These are phyloP conservation scores for Ophonus ardosiacus DNA, from an alignment of 2,888 invertebrate species.

Conservation along the genomic window DNA sequence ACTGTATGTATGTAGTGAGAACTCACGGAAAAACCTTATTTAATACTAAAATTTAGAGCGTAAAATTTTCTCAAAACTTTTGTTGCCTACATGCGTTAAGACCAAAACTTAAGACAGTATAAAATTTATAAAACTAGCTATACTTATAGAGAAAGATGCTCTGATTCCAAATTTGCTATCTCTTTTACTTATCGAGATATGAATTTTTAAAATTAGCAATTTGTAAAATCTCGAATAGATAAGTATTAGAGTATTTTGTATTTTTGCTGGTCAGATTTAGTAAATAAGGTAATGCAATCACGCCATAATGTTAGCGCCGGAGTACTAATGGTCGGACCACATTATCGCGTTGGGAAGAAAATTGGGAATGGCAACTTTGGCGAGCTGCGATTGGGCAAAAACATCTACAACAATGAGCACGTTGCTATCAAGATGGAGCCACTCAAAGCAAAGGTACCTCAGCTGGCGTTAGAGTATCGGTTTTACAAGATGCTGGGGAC, in stretches of 20 bases:
- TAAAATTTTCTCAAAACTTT: too few relatives aligned
- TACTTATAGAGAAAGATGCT: too few relatives aligned
- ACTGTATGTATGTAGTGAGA: too few relatives aligned
- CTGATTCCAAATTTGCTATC: too few relatives aligned
- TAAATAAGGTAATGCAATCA: constrained; percentile 56
- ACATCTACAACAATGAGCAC: constrained; percentile 99
- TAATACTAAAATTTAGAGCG: too few relatives aligned
- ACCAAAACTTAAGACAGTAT: too few relatives aligned
- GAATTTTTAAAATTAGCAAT: too few relatives aligned
- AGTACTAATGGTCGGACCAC: constrained; percentile 54
- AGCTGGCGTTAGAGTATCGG: constrained; percentile 99
- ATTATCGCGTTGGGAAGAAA: constrained; percentile 99
- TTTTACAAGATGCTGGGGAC: constrained; percentile 99
- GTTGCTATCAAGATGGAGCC: constrained; percentile 99
- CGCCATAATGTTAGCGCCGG: constrained; percentile 50
- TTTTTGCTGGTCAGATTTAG: constrained; percentile 45
- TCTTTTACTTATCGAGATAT: too few relatives aligned
- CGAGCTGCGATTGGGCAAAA: constrained; percentile 99
- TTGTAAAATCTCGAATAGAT: too few relatives aligned
- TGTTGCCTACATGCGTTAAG: too few relatives aligned
- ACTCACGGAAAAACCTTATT: too few relatives aligned
- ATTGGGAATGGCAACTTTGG: constrained; percentile 99
- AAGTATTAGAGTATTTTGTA: background rate
- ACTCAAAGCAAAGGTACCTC: constrained; percentile 99
- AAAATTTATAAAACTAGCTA: too few relatives aligned